These are phyloP conservation scores for Condylura cristata DNA, from an alignment of 2,113 vertebrate species.

Conservation along the genomic window DNA sequence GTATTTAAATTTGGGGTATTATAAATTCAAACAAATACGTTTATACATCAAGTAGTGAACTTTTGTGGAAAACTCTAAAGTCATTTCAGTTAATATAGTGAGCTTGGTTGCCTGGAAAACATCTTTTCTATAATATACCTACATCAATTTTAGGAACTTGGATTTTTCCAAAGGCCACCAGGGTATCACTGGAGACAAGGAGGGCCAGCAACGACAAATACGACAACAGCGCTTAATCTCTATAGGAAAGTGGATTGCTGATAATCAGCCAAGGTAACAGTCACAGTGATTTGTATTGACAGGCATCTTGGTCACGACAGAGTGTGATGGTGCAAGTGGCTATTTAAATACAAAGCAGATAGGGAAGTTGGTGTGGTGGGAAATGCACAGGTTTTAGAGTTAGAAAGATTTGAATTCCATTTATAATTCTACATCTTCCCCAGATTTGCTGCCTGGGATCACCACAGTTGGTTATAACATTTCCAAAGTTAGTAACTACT, in stretches of 20 bases:
- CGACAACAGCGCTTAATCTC: conserved; percentile 93
- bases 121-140: conserved; percentile 40
- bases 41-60: not conserved
- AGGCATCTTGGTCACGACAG: not conserved
- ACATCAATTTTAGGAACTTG: conserved; percentile 89
- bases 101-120: not conserved
- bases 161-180: conserved; percentile 99
- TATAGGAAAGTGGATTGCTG: conserved; percentile 96
- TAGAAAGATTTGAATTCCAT: not conserved
- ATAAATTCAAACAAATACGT: not conserved
- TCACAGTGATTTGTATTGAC: not conserved
- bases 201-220: conserved; percentile 90
- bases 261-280: conserved; percentile 93
- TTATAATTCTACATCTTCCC: not conserved
- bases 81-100: not conserved
- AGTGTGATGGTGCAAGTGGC: not conserved
- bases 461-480: not conserved
- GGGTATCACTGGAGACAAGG: conserved; percentile 93
- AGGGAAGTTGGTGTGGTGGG: not conserved
- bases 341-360: not conserved
- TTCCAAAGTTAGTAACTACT: not conserved
- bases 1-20: conserved; percentile 1
- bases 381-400: not conserved
- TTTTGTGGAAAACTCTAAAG: not conserved
- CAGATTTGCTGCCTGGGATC: not conserved